Conservation (phyloP, 2,797 vertebrate genomes). For the Geotrypetes seraphini region DNA sequence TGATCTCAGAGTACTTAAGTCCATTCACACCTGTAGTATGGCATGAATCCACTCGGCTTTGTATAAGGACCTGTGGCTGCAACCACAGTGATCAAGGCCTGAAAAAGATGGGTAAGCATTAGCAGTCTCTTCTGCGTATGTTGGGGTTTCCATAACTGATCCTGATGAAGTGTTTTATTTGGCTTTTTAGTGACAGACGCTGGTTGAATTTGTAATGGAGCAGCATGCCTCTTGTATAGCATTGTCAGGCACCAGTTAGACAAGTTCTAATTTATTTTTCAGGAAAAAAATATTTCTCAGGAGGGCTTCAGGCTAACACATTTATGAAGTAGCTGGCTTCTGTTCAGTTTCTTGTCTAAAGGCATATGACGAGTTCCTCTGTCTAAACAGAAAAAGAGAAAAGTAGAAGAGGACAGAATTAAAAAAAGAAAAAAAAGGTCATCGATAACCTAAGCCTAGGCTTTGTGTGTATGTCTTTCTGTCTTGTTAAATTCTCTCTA, state of each 20-base stretch:
- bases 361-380: conserved; percentile 41
- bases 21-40: too few species aligned
- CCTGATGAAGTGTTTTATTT: conserved; percentile 84
- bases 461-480: too few species aligned
- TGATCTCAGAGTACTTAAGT: too few species aligned
- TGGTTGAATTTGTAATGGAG: conserved; percentile 62
- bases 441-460: too few species aligned
- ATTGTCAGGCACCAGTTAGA: conserved; percentile 66
- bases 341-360: conserved; percentile 41
- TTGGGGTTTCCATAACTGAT: conserved; percentile 74
- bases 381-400: conserved; percentile 18
- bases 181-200: conserved; percentile 64
- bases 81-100: too few species aligned
- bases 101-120: too few species aligned
- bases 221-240: conserved; percentile 61
- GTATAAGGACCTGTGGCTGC: too few species aligned
- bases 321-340: conserved; percentile 65
- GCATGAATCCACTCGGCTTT: too few species aligned
- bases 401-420: too few species aligned
- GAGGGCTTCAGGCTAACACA: conserved; percentile 58
- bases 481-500: too few species aligned
- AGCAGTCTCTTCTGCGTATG: conserved; percentile 75
- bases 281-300: conserved; percentile 64
- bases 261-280: conserved; percentile 74
- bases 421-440: too few species aligned